These are phyloP conservation scores for Xenops minutus DNA, from an alignment of 2,797 vertebrate genomes.

Conservation along the genomic window DNA sequence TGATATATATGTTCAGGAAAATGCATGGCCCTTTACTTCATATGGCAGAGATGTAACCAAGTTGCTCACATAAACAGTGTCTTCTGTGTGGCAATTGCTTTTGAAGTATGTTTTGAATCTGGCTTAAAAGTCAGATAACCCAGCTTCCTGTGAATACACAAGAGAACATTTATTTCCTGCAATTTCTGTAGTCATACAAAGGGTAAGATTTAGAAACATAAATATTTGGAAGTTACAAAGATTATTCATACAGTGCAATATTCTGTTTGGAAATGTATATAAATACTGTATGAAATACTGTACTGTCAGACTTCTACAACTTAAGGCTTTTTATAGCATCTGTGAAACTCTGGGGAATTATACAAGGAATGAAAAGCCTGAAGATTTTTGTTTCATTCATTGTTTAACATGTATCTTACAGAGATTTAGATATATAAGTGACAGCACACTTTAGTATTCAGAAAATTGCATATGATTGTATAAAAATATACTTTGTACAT, in stretches of 20 bases:
- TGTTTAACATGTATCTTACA: background rate
- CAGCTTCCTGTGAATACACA: constrained; percentile 6
- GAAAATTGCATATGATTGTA: background rate
- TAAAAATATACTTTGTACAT: background rate
- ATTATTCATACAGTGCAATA: constrained; percentile 22
- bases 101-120: constrained; percentile 41
- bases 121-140: background rate
- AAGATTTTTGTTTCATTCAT: constrained; percentile 26
- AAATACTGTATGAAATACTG: constrained; percentile 13
- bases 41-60: background rate
- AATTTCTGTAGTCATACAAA: constrained; percentile 35
- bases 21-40: background rate
- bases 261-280: background rate
- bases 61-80: background rate
- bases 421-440: constrained; percentile 5
- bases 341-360: background rate
- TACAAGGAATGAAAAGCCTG: background rate
- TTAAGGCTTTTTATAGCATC: constrained; percentile 24
- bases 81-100: background rate
- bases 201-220: constrained; percentile 16
- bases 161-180: constrained; percentile 18
- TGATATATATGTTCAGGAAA: background rate
- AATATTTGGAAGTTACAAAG: constrained; percentile 27
- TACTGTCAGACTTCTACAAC: background rate
- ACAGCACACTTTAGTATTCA: background rate